Evolutionary conservation across 2,113 vertebrate species (phyloP).

Genomic region (Melanerpes formicivorus): DNA sequence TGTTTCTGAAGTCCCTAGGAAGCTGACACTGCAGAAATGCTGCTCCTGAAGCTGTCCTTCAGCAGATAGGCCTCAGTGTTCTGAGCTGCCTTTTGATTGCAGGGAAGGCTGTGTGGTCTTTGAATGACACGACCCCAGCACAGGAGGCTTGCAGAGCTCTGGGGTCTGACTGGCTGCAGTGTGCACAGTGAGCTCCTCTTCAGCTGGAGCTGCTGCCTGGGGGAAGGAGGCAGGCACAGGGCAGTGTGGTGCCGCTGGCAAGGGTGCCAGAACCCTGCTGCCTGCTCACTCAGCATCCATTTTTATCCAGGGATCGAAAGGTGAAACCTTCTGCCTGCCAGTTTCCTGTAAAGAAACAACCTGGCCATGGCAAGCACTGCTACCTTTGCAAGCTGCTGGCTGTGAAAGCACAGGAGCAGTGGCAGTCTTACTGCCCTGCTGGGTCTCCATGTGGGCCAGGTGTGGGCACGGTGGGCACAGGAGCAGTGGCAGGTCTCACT

Average conservation of each 20-base stretch:
- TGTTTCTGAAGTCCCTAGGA: neutral
- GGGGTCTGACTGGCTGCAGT: neutral
- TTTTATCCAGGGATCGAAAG: neutral
- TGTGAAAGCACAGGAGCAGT: too few relatives aligned
- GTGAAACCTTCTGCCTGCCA: neutral
- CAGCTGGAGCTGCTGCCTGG: rapidly evolving
- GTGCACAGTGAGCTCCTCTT: too few relatives aligned
- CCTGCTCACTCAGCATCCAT: neutral
- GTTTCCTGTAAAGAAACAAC: neutral
- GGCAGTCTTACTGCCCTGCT: too few relatives aligned
- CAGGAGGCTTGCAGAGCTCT: neutral
- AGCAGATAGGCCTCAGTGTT: neutral
- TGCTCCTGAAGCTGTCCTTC: neutral
- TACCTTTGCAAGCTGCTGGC: neutral
- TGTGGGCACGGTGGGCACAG: too few relatives aligned
- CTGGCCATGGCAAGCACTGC: neutral
- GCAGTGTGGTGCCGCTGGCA: rapidly evolving
- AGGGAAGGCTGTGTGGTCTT: neutral
- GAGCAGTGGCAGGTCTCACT: neutral
- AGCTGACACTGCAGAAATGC: neutral
- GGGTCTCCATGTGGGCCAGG: too few relatives aligned
- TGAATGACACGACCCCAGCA: rapidly evolving
- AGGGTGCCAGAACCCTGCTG: neutral
- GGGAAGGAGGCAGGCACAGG: neutral
- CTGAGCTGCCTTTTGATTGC: too few relatives aligned